These are phyloP conservation scores for Drosophila recens DNA, from an alignment of 2,888 invertebrate genomes.

Conservation along the genomic window DNA sequence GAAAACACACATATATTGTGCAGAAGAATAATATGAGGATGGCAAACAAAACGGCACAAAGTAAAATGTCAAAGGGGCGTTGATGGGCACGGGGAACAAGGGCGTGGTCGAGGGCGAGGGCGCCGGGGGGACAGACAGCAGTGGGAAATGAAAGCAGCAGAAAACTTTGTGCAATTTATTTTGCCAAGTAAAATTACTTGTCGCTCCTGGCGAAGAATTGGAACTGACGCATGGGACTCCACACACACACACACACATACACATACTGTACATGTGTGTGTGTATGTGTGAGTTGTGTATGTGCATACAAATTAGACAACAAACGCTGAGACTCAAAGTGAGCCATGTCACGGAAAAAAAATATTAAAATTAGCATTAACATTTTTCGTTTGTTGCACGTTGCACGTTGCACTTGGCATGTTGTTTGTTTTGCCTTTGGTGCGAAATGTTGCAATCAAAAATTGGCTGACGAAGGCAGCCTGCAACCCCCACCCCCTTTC, in stretches of 20 bases:
- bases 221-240: conserved; percentile 46
- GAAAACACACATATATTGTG: conserved; percentile 18
- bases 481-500: neutral
- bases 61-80: conserved; percentile 17
- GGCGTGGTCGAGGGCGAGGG: neutral
- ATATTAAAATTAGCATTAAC: conserved; percentile 84
- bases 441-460: conserved; percentile 80
- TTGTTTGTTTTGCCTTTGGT: conserved; percentile 63
- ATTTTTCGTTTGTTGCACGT: conserved; percentile 58
- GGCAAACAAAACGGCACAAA: conserved; percentile 44
- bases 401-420: conserved; percentile 19
- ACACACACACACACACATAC: conserved; percentile 24
- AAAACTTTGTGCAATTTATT: conserved; percentile 82
- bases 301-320: conserved; percentile 59
- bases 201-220: conserved; percentile 74
- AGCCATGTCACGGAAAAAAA: conserved; percentile 83
- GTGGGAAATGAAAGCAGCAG: conserved; percentile 58
- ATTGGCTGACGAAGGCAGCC: conserved; percentile 48
- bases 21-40: conserved; percentile 10
- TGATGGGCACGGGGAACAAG: neutral
- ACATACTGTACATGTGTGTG: conserved; percentile 3
- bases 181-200: conserved; percentile 83
- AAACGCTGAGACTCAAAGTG: conserved; percentile 63
- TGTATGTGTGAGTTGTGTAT: conserved; percentile 16
- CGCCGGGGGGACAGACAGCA: conserved; percentile 38